These are phyloP conservation scores for Micrasema minimum DNA, from an alignment of 1,140 invertebrate genomes.

Conservation along the genomic window DNA sequence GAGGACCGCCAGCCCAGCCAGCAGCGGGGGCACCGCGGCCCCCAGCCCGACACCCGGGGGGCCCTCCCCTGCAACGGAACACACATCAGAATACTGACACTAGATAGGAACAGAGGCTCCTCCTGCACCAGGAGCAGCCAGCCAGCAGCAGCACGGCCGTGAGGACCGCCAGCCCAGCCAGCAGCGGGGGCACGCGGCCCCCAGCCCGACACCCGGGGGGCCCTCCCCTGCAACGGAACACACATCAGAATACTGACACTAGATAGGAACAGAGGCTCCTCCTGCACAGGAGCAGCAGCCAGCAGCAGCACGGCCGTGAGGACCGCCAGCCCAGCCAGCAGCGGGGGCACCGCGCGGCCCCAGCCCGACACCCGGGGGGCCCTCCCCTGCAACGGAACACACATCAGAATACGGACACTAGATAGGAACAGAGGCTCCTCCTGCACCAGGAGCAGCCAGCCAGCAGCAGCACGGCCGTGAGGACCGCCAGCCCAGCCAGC, in stretches of 20 bases:
- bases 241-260: no score
- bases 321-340: slow-evolving; percentile 43
- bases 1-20: slow-evolving; percentile 44
- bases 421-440: no score
- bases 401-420: no score
- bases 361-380: slow-evolving; percentile 43
- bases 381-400: no score
- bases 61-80: no score
- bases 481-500: no score
- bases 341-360: slow-evolving; percentile 42
- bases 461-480: no score
- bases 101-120: no score
- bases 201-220: slow-evolving; percentile 41
- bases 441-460: no score
- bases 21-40: slow-evolving; percentile 41
- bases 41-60: slow-evolving; percentile 44
- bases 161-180: slow-evolving; percentile 44
- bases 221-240: no score
- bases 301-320: slow-evolving; percentile 45
- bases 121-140: slow-evolving; percentile 45
- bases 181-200: slow-evolving; percentile 40
- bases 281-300: slow-evolving; percentile 43
- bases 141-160: slow-evolving; percentile 44
- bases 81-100: no score
- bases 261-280: no score